These are phyloP conservation scores for Cantharis flavilabris DNA, from an alignment of 2,888 invertebrate genomes.

Conservation along the genomic window DNA sequence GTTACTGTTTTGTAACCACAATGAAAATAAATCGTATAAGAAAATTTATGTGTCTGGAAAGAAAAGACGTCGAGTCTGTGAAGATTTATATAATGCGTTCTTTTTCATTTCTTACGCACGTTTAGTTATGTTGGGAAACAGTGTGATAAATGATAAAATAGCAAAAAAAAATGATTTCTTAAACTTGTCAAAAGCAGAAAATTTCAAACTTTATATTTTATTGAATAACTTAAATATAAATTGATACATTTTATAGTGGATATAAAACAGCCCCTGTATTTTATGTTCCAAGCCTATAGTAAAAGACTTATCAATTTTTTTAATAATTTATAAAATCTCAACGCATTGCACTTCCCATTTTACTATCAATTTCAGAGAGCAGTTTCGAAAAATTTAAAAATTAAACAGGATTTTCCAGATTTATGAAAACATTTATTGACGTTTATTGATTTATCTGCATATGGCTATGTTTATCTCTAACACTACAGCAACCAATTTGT, in stretches of 20 bases:
- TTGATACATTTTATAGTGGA: not conserved
- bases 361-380: no score
- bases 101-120: conserved; percentile 2
- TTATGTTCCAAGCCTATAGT: not conserved
- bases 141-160: not conserved
- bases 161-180: not conserved
- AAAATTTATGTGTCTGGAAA: conserved; percentile 9
- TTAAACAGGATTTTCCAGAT: not conserved
- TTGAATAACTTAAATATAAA: not conserved
- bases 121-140: conserved; percentile 4
- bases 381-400: not conserved
- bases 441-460: no score
- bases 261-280: not conserved
- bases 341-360: not conserved
- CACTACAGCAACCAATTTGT: no score
- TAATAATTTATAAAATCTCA: not conserved
- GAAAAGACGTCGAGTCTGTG: not conserved
- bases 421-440: not conserved
- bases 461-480: no score
- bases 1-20: conserved; percentile 12
- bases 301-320: not conserved
- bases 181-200: not conserved
- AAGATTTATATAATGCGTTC: conserved; percentile 8
- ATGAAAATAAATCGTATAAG: conserved; percentile 9
- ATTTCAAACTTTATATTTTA: not conserved